A percentile compares a stretch with the other conserved stretches of the same genome.
phyloP scores from a whole-genome alignment of 2,888 invertebrate species.

The Cataglyphis cursor region DNA sequence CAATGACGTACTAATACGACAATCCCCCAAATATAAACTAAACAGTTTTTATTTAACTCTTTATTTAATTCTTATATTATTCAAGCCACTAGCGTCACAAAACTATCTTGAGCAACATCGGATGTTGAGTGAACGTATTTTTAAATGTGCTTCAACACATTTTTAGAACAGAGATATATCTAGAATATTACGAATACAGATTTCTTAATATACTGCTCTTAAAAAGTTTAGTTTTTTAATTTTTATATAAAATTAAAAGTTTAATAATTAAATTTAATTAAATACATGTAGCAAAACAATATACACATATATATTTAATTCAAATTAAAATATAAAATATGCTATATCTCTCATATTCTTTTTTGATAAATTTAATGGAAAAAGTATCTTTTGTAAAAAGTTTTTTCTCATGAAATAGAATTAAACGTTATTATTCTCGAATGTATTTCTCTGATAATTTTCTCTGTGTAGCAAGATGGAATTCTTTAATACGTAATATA shows the following conservation, averaged over 20 bases:
- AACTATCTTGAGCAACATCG: neutral
- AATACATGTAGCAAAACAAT: neutral
- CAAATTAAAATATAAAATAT: neutral
- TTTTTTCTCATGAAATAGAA: neutral
- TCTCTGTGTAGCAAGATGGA: neutral
- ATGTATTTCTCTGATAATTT: neutral
- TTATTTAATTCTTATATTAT: constrained; percentile 37
- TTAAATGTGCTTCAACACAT: neutral
- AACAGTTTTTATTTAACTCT: constrained; percentile 29
- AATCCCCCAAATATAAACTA: neutral
- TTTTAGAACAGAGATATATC: neutral
- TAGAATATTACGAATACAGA: neutral
- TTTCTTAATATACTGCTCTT: neutral
- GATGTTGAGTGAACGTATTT: neutral
- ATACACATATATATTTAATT: neutral
- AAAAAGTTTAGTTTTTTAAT: neutral
- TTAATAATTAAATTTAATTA: neutral
- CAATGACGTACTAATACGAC: constrained; percentile 2
- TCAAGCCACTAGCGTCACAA: neutral
- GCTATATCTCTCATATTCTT: neutral
- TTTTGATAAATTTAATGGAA: constrained; percentile 3
- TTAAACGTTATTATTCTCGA: constrained; percentile 8
- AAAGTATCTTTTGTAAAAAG: neutral
- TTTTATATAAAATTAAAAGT: neutral
- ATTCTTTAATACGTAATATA: neutral